These are phyloP conservation scores for Chrysoperla carnea DNA, from an alignment of 1,140 invertebrate species.

Conservation along the genomic window DNA sequence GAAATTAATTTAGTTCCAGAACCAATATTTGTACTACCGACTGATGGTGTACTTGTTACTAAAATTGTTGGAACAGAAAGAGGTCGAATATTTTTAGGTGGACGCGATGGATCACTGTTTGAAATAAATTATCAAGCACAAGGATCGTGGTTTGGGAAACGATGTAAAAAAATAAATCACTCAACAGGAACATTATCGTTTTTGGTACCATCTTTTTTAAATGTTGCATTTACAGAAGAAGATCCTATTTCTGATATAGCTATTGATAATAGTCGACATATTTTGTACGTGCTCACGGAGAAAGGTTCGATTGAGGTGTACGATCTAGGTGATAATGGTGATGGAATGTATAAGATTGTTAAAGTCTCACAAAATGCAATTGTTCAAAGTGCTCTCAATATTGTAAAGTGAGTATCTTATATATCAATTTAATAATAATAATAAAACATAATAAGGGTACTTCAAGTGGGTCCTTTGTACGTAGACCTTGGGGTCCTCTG, in stretches of 20 bases:
- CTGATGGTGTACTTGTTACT: conserved; percentile 78
- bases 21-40: conserved; percentile 79
- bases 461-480: no score
- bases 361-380: conserved; percentile 65
- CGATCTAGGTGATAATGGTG: conserved; percentile 71
- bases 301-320: conserved; percentile 71
- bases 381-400: conserved; percentile 52
- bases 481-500: no score
- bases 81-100: conserved; percentile 90
- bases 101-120: conserved; percentile 85
- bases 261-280: conserved; percentile 76
- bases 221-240: conserved; percentile 64
- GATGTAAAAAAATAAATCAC: conserved; percentile 90
- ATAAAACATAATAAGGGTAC: no score
- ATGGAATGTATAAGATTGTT: conserved; percentile 48
- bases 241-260: conserved; percentile 82
- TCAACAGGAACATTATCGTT: conserved; percentile 76
- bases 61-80: conserved; percentile 62
- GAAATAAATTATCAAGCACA: conserved; percentile 89
- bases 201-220: conserved; percentile 80
- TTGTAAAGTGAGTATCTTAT: conserved; percentile 47
- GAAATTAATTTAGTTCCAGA: conserved; percentile 89
- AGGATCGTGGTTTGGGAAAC: conserved; percentile 84
- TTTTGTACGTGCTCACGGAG: conserved; percentile 78
- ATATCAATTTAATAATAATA: neutral